Percentiles rank a stretch among this genome's conserved stretches.
These are phyloP conservation scores for Tapirus indicus DNA, from an alignment of 2,797 vertebrate genomes.

Conservation along the genomic window DNA sequence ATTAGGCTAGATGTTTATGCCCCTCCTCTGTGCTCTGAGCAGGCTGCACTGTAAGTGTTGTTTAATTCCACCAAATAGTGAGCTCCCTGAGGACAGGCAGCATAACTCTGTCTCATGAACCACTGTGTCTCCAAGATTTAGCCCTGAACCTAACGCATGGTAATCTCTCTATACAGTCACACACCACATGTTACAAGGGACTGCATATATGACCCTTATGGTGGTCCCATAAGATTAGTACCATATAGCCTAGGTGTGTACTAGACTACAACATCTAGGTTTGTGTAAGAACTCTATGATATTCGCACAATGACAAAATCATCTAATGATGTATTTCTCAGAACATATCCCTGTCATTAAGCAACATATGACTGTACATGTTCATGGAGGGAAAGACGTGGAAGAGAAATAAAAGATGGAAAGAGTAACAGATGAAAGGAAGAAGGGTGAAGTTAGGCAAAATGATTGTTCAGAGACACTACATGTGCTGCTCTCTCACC, in stretches of 20 bases:
- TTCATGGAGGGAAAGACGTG: background rate
- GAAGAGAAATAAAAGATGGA: background rate
- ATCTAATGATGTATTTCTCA: too few species aligned
- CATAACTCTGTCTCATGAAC: background rate
- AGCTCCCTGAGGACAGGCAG: background rate
- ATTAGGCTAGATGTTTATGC: too few species aligned
- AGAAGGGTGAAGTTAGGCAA: background rate
- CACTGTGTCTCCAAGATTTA: background rate
- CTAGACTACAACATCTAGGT: too few species aligned
- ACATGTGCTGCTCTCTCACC: fast-evolving
- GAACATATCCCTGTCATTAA: too few species aligned
- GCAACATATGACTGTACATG: too few species aligned
- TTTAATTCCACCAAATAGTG: background rate
- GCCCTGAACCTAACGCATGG: background rate
- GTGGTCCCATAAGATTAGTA: too few species aligned
- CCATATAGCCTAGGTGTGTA: too few species aligned
- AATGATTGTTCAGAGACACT: background rate
- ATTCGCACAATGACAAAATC: too few species aligned
- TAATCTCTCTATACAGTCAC: background rate
- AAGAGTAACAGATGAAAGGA: background rate
- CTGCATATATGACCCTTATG: too few species aligned
- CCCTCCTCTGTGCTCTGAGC: background rate
- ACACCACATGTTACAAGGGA: too few species aligned
- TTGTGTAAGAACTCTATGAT: too few species aligned
- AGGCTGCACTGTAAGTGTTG: fast-evolving